These are phyloP conservation scores for Ibidorhyncha struthersii DNA, from an alignment of 2,113 vertebrate genomes.

Conservation along the genomic window DNA sequence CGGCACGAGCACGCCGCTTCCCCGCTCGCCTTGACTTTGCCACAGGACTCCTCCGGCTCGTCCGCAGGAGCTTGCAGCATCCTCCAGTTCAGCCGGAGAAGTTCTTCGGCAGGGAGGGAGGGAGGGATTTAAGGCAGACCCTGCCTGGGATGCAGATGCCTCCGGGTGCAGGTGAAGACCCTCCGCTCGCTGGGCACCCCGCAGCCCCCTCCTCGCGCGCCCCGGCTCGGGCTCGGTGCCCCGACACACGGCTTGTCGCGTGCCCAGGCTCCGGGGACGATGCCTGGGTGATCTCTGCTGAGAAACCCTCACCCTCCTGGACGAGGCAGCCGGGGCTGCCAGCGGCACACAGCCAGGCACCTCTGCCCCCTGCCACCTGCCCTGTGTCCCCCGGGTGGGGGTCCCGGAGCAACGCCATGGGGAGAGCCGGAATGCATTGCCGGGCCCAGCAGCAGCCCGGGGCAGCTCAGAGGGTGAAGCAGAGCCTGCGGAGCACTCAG, in stretches of 20 bases:
- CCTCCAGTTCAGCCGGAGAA: slow-evolving; percentile 67
- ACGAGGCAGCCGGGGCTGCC: neutral
- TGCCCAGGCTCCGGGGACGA: neutral
- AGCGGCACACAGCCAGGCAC: rapidly evolving
- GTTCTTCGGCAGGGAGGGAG: slow-evolving; percentile 59
- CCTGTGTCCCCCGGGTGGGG: neutral
- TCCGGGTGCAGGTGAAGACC: neutral
- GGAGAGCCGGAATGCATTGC: rapidly evolving
- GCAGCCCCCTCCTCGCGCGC: neutral
- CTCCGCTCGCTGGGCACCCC: neutral
- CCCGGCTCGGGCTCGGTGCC: neutral
- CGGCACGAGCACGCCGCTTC: neutral
- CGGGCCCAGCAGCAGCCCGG: neutral
- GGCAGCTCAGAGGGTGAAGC: neutral
- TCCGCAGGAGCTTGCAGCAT: slow-evolving; percentile 70
- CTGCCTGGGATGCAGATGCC: neutral
- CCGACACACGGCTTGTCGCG: rapidly evolving
- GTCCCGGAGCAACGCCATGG: rapidly evolving
- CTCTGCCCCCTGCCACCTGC: neutral
- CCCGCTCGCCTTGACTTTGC: slow-evolving; percentile 63
- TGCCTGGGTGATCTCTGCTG: neutral
- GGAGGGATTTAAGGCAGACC: slow-evolving; percentile 56
- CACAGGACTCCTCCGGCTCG: slow-evolving; percentile 58
- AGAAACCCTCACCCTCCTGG: neutral
- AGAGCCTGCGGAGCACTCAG: rapidly evolving